These are phyloP conservation scores for Toxotes chatareus DNA, from an alignment of 2,113 vertebrate genomes.

Conservation along the genomic window DNA sequence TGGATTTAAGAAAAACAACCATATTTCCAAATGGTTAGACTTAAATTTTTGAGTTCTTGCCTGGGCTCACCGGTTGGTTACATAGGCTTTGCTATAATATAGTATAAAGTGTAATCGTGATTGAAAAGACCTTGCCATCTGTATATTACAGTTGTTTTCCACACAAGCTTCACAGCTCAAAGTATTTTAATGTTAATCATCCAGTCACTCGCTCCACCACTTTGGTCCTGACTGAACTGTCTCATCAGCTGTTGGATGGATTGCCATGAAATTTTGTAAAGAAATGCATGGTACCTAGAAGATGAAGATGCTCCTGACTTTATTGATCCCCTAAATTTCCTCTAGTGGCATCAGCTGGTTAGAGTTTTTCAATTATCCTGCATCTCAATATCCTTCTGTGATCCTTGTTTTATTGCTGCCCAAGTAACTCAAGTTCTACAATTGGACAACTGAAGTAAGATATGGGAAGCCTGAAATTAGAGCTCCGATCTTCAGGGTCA, in stretches of 20 bases:
- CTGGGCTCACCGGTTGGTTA: not conserved
- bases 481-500: not conserved
- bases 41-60: not conserved
- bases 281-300: not conserved
- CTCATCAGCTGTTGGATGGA: not conserved
- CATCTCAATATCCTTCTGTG: not conserved
- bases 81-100: not conserved
- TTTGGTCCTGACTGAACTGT: not conserved
- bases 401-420: not conserved
- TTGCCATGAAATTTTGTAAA: not conserved
- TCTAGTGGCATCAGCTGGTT: not conserved
- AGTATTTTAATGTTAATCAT: too few species aligned
- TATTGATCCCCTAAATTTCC: not conserved
- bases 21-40: not conserved
- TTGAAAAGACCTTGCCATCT: not conserved
- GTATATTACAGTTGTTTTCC: not conserved
- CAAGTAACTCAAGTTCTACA: not conserved
- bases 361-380: not conserved
- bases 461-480: too few species aligned
- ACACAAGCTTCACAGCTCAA: not conserved
- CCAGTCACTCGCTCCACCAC: not conserved
- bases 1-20: constrained; percentile 20
- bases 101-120: not conserved
- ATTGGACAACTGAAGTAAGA: too few species aligned
- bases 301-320: not conserved